phyloP scores from a whole-genome alignment of 2,113 vertebrate genomes.

The Chamaetylas fuelleborni region DNA sequence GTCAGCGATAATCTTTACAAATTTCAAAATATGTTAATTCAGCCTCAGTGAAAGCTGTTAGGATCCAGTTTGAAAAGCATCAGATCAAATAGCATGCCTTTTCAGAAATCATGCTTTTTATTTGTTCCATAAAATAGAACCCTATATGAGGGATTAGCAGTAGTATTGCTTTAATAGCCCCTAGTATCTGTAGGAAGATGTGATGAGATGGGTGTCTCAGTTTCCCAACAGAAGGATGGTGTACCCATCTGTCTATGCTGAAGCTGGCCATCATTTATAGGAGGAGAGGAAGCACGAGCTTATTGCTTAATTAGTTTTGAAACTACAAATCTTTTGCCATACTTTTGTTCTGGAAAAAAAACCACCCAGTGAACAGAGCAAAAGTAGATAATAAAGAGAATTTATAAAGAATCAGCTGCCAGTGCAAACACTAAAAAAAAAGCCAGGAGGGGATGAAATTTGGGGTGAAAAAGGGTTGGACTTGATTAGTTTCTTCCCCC shows the following conservation, averaged over 20 bases:
- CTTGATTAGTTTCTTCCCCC: background rate
- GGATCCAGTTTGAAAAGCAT: background rate
- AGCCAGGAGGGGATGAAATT: background rate
- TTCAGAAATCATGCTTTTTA: background rate
- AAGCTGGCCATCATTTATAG: background rate
- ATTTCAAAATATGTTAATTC: slow-evolving; percentile 1
- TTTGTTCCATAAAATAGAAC: background rate
- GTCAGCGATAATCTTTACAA: background rate
- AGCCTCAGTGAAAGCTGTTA: background rate
- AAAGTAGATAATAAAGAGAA: background rate
- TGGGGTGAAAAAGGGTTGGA: background rate
- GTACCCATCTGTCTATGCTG: background rate
- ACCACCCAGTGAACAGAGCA: background rate
- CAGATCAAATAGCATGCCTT: background rate
- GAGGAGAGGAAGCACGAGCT: background rate
- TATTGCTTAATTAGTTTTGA: background rate
- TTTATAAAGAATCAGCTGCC: background rate
- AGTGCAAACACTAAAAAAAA: background rate
- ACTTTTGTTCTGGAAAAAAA: background rate
- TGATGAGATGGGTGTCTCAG: background rate
- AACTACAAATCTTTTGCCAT: background rate
- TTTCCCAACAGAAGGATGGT: background rate
- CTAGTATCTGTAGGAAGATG: background rate
- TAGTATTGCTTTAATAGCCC: background rate
- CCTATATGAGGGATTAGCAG: background rate